A percentile compares a stretch with the other conserved stretches of the same genome.
Evolutionary conservation across 1,140 invertebrate genomes (phyloP).

Genomic region (Pseudoatta argentina): DNA sequence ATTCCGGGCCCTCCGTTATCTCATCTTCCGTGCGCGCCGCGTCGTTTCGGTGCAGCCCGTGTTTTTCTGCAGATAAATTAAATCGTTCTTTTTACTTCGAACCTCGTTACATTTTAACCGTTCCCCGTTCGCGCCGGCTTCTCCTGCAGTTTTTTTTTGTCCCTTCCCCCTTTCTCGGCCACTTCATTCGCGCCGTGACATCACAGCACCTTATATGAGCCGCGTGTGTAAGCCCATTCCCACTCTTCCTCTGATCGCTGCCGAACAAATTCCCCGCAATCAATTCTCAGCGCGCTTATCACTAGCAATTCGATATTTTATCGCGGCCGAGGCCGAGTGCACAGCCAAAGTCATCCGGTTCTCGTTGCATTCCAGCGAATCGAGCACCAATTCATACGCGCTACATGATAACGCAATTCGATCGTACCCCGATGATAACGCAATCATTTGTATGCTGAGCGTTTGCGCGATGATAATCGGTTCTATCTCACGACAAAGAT

Average conservation of each 20-base stretch:
- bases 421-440: constrained; percentile 55
- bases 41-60: constrained; percentile 19
- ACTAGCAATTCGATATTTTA: constrained; percentile 61
- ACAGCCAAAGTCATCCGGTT: constrained; percentile 31
- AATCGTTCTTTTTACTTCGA: constrained; percentile 52
- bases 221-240: constrained; percentile 7
- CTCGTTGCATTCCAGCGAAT: constrained; percentile 54
- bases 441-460: constrained; percentile 66
- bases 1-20: constrained; percentile 51
- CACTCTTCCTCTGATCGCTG: constrained; percentile 13
- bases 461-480: constrained; percentile 65
- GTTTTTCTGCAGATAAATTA: constrained; percentile 61
- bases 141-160: neutral
- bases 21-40: constrained; percentile 34
- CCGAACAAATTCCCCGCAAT: constrained; percentile 57
- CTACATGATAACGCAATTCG: constrained; percentile 52
- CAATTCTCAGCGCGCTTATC: constrained; percentile 61
- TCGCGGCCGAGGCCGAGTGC: constrained; percentile 42
- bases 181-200: constrained; percentile 50
- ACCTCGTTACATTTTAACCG: constrained; percentile 57
- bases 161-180: constrained; percentile 1
- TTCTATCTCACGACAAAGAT: neutral
- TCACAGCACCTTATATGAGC: constrained; percentile 47
- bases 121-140: constrained; percentile 1
- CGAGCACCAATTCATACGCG: constrained; percentile 50